phyloP scores from a whole-genome alignment of 2,797 vertebrate species.

The Chlorospingus semifuscus region DNA sequence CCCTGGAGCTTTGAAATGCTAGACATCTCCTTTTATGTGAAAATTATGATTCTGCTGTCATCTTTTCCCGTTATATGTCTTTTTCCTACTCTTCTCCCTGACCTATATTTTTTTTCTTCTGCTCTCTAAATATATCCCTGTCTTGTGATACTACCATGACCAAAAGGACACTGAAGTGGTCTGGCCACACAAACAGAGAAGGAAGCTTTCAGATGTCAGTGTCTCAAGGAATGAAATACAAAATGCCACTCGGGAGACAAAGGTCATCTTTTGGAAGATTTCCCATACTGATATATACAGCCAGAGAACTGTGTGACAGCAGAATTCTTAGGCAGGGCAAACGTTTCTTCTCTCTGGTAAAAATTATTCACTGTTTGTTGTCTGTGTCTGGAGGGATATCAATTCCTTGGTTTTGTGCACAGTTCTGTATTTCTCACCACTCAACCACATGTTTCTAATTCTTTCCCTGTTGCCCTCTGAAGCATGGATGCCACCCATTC shows the following conservation, averaged over 20 bases:
- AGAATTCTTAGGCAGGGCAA: background rate
- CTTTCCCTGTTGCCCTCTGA: background rate
- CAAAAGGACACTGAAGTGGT: background rate
- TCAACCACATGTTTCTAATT: background rate
- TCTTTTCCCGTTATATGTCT: background rate
- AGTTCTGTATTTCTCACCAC: background rate
- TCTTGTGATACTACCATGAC: background rate
- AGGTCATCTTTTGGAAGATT: background rate
- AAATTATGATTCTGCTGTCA: constrained; percentile 13
- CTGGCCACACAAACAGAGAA: background rate
- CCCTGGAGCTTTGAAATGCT: background rate
- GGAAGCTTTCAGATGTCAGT: background rate
- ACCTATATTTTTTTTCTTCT: background rate
- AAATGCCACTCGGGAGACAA: background rate
- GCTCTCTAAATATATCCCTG: background rate
- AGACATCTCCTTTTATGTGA: background rate
- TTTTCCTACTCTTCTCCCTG: background rate
- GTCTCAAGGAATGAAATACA: background rate
- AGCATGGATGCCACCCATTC: background rate
- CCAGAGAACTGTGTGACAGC: background rate
- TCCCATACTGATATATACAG: background rate
- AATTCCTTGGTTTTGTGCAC: background rate
- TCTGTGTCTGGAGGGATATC: background rate
- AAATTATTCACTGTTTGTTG: background rate
- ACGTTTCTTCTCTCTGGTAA: background rate